Evolutionary conservation across 2,113 vertebrate genomes (phyloP).

Genomic region (Fregata magnificens): DNA sequence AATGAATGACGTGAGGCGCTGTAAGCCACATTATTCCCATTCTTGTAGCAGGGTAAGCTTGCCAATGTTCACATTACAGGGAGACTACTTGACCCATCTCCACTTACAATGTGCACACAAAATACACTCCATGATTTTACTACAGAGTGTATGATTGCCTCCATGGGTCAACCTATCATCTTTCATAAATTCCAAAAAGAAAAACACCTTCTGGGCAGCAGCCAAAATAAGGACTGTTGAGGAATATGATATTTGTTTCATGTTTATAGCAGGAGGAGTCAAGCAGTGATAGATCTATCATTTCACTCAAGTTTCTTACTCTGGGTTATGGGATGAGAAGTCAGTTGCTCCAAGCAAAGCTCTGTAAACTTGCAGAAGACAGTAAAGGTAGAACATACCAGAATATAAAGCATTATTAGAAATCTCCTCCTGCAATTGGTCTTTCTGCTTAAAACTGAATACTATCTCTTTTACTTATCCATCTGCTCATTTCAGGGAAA

Average conservation of each 20-base stretch:
- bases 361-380: background rate
- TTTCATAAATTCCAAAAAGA: conserved; percentile 18
- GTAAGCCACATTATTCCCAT: conserved; percentile 3
- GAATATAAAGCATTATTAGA: background rate
- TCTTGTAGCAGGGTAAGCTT: background rate
- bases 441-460: background rate
- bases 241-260: conserved; percentile 10
- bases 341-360: background rate
- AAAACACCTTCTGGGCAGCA: background rate
- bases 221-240: conserved; percentile 16
- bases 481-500: background rate
- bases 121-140: conserved; percentile 45
- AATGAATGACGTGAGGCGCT: conserved; percentile 18
- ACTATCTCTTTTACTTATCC: background rate
- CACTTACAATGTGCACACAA: background rate
- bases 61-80: background rate
- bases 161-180: background rate
- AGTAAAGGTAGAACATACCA: background rate
- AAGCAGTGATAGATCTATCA: background rate
- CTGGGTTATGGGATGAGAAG: background rate
- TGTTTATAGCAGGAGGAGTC: background rate
- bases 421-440: background rate
- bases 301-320: background rate
- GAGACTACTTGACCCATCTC: conserved; percentile 30
- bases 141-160: background rate